Evolutionary conservation across 2,113 vertebrate genomes (phyloP).

Genomic region (Platichthys stellatus): DNA sequence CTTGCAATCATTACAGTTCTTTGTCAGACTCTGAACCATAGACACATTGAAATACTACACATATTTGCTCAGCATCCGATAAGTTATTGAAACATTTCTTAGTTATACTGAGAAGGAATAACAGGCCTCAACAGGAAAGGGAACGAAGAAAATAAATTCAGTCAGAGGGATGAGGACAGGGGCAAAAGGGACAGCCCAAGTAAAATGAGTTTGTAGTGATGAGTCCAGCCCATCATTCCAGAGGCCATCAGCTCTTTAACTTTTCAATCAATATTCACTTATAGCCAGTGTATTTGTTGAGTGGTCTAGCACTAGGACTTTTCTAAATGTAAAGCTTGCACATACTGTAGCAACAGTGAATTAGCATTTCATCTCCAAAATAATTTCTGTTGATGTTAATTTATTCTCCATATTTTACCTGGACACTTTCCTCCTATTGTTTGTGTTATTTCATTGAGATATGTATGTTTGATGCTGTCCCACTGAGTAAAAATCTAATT

Average conservation of each 20-base stretch:
- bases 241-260: background rate
- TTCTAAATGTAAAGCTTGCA: background rate
- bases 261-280: background rate
- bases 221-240: slow-evolving; percentile 1
- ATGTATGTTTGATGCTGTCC: background rate
- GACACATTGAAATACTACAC: background rate
- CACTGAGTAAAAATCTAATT: background rate
- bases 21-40: background rate
- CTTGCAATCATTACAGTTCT: background rate
- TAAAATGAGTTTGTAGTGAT: background rate
- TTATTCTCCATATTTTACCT: too few species aligned
- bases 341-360: background rate
- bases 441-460: background rate
- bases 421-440: background rate
- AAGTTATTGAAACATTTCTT: background rate
- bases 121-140: too few species aligned
- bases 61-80: background rate
- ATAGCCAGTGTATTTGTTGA: background rate
- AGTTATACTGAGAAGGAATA: background rate
- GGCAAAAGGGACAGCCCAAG: too few species aligned
- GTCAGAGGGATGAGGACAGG: background rate
- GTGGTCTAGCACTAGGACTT: background rate
- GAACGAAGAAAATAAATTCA: background rate
- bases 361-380: background rate
- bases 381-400: background rate